Conservation (phyloP, 1,140 invertebrate genomes). For the Hermatobates lingyangjiaoensis region DNA sequence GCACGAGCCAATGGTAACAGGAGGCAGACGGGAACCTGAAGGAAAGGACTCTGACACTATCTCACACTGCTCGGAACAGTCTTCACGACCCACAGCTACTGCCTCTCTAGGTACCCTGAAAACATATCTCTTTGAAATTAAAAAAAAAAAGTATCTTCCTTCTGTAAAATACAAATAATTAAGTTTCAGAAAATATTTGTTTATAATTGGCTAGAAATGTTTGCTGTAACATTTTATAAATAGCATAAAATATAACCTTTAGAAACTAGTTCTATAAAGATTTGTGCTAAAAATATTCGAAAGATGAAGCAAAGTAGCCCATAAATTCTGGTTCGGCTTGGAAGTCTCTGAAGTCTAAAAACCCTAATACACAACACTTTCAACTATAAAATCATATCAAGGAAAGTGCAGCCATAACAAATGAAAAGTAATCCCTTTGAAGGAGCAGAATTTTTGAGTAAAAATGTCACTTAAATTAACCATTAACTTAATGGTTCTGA, state of each 20-base stretch:
- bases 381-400: too few species aligned
- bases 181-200: neutral
- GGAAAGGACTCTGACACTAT: constrained; percentile 39
- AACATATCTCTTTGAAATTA: neutral
- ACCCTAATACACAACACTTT: too few species aligned
- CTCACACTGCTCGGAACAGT: neutral
- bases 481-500: too few species aligned
- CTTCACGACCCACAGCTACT: neutral
- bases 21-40: constrained; percentile 41
- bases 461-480: too few species aligned
- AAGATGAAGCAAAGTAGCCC: too few species aligned
- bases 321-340: too few species aligned
- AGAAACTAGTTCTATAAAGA: neutral
- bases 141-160: neutral
- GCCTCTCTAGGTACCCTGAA: constrained; percentile 1
- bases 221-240: neutral
- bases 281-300: neutral
- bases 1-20: neutral
- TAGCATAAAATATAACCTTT: neutral
- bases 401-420: too few species aligned
- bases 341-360: too few species aligned
- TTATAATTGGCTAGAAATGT: neutral
- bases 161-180: neutral
- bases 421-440: too few species aligned
- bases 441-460: too few species aligned